A percentile compares a stretch with the other conserved stretches of the same genome.
Conservation (phyloP, 37 sponge, comb jelly and placozoan species). For the Diacarnus erythraeanus region DNA sequence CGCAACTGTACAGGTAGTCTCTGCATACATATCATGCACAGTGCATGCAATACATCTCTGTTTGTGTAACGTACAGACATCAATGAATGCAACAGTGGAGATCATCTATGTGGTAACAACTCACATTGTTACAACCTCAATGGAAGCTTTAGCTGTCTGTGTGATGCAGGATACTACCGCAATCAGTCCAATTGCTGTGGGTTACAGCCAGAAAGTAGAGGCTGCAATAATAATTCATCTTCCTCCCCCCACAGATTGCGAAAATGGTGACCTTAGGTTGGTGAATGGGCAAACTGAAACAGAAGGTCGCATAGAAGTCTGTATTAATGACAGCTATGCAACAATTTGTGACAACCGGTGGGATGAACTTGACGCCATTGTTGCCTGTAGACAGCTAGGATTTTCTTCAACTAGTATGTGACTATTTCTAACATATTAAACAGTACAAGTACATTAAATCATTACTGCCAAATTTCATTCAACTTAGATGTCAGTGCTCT, state of each 20-base stretch:
- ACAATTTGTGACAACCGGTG: constrained; percentile 38
- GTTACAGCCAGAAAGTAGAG: not conserved
- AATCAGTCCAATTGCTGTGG: not conserved
- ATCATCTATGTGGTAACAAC: not conserved
- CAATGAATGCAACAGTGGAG: not conserved
- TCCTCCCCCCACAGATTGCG: not conserved
- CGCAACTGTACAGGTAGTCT: not conserved
- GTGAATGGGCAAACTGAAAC: constrained; percentile 13
- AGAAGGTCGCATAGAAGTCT: constrained; percentile 26
- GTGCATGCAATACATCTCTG: too few species aligned
- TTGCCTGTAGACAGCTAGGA: constrained; percentile 34
- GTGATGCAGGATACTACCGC: not conserved
- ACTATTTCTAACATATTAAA: too few species aligned
- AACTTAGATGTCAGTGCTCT: not conserved
- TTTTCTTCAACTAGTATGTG: not conserved
- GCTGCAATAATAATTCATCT: not conserved
- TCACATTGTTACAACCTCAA: not conserved
- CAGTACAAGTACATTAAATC: too few species aligned
- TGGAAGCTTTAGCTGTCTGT: not conserved
- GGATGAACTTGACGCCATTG: constrained; percentile 25
- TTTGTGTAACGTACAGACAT: not conserved
- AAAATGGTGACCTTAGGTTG: constrained; percentile 20
- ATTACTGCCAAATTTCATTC: too few species aligned
- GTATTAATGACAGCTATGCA: constrained; percentile 8
- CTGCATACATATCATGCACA: too few species aligned